Conservation (phyloP, 2,888 invertebrate species). For the Nycteola revayana region DNA sequence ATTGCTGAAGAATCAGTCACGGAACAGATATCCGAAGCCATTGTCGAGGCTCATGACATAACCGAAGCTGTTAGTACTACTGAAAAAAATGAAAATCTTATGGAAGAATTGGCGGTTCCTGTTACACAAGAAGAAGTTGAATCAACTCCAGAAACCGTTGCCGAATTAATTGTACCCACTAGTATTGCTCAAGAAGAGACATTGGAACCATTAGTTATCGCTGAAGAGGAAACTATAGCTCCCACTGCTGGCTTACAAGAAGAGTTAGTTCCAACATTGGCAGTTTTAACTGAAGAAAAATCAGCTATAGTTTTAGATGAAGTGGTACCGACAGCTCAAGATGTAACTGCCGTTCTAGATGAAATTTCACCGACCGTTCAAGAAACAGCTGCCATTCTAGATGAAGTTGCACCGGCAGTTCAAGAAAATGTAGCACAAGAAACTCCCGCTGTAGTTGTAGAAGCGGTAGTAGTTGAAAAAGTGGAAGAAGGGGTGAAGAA, state of each 20-base stretch:
- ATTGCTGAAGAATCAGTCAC: constrained; percentile 16
- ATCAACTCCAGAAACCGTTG: constrained; percentile 10
- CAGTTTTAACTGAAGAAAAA: no score
- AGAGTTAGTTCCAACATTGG: constrained; percentile 1
- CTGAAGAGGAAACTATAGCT: constrained; percentile 17
- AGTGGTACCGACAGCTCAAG: no score
- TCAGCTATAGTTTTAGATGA: no score
- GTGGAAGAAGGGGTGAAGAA: constrained; percentile 41
- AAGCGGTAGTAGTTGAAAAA: constrained; percentile 16
- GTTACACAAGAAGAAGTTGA: constrained; percentile 10
- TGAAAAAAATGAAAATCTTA: constrained; percentile 4
- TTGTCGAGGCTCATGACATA: constrained; percentile 7
- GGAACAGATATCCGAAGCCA: constrained; percentile 9
- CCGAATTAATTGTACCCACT: constrained; percentile 14
- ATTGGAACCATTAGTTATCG: neutral
- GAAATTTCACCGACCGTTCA: neutral
- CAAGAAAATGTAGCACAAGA: constrained; percentile 14
- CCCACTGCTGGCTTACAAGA: constrained; percentile 7
- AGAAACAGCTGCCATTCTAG: neutral
- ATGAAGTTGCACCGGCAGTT: neutral
- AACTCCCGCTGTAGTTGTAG: constrained; percentile 13
- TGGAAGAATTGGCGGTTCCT: constrained; percentile 8
- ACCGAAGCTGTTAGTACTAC: constrained; percentile 11
- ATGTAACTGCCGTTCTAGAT: neutral
- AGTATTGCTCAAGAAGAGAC: constrained; percentile 4